Percentiles rank a stretch among this genome's conserved stretches.
phyloP scores from a whole-genome alignment of 1,140 invertebrate species.

The Doryteuthis pealeii region DNA sequence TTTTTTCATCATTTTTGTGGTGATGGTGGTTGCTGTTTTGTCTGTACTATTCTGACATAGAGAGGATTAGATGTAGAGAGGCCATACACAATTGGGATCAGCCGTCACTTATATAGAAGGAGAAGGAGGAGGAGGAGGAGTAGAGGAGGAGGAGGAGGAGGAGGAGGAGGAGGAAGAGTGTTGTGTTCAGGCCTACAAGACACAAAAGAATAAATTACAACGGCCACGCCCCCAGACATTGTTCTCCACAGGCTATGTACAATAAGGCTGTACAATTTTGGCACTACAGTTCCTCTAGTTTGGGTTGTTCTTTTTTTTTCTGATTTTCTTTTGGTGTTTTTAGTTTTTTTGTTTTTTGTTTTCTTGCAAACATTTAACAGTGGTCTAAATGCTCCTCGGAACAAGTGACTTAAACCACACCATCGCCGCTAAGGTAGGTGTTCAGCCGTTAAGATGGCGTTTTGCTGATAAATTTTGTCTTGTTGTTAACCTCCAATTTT shows the following conservation, averaged over 20 bases:
- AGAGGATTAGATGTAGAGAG: no score
- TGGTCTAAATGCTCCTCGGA: conserved; percentile 9
- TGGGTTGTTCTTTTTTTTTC: not conserved
- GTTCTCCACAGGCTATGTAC: conserved; percentile 11
- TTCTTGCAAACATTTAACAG: not conserved
- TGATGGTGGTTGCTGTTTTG: no score
- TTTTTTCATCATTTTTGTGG: not conserved
- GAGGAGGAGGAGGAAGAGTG: not conserved
- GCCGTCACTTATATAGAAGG: not conserved
- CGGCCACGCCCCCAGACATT: not conserved
- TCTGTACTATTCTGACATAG: no score
- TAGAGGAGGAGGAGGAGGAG: no score
- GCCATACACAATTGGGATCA: no score
- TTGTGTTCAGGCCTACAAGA: conserved; percentile 2
- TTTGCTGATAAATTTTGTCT: conserved; percentile 8
- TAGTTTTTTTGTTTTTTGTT: not conserved
- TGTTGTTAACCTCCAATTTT: conserved; percentile 50
- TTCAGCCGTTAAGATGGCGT: conserved; percentile 2
- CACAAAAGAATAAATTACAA: conserved; percentile 7
- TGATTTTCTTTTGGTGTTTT: not conserved
- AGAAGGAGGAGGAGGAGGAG: not conserved
- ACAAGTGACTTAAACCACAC: not conserved
- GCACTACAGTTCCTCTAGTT: conserved; percentile 2
- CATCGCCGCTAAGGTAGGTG: not conserved
- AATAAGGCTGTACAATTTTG: conserved; percentile 11